Evolutionary conservation across 2,888 invertebrate species (phyloP), one percentile per base, ranked within the genome.

Genomic region (Coelogynopora nodosa): DNA sequence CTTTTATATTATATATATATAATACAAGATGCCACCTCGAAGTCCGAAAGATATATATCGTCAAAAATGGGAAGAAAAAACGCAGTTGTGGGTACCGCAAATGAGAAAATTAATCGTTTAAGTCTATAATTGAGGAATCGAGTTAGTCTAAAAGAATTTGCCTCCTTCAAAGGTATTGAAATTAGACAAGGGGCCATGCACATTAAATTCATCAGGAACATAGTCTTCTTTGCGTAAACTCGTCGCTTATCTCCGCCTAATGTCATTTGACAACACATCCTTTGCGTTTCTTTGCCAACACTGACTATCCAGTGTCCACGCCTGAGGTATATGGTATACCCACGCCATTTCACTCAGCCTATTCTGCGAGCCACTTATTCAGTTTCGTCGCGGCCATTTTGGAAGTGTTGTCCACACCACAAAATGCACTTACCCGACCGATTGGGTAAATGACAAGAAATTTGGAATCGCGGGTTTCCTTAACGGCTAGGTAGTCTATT

Each of bases 81-180:
- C 74, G 74, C 74, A 26, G 74, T 26, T 74, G 74, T 74, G 23
- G 74, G 74, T 23, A 74, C 27, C 23, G 74, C 18, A 74, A 74
- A 74, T 74, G 74, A 74, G 74, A 74, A 74, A 74, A 74, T 74
- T 74, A 74, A 74, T 74, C 74, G 74, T 74, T 74, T 74, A 74
- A 74, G 74, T 74, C 74, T 74, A 74, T 74, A 74, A 74, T 74
- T 74, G 74, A 74, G 23, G 74, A 74, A 74, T 74, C 74, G 74
- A 74, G 74, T 74, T 74, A 74, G 74, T 74, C 74, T 74, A 74
- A 74, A 26, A 74, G 74, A 74, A 74, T 74, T 74, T 74, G 5
- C 27, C 74, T 23, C 74, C 74, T 74, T 74, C 74, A 74, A 74
- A 74, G 74, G 74, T 74, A 74, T 74, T 74, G 74, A 74, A 74